Base-by-base conservation (phyloP, 1,140 invertebrate genomes). In the Atopsyche davidsoni region DNA sequence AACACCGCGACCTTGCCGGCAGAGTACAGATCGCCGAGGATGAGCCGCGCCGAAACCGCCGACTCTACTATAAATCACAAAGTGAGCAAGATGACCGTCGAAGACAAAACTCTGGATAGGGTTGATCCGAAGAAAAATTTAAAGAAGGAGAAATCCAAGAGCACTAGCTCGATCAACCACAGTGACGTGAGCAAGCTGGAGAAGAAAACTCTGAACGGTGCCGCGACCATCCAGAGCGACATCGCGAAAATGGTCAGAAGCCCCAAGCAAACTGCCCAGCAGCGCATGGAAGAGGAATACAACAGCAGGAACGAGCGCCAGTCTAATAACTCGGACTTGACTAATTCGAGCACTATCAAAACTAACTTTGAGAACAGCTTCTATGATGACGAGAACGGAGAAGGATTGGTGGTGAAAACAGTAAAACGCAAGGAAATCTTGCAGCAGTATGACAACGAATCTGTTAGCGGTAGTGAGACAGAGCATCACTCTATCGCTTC, bases 361-460 rank as follows among this genome's bases (percentile, higher is more conserved):
- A 70, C 69, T 1, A 76, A 75, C 35, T 75, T 73, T 58, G 74
- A 75, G 56, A 78, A 78, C 53, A 77, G 78, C 62, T 79, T 79
- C 59, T 78, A 78, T 45, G 77, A 79, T 53, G 77, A 79, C 62
- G 75, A 78, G 60, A 72, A 66, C 57, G 76, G 73, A 16, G 71
- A 79, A 57, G 80, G 79, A 2, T 68, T 80, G 53, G 75, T 82
- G 2, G 76, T 82, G 69, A 79, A 79, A 68, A 81, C 81, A 11
- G 79, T 82, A 1, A 82, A 82, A 57, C 68, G 80, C 22, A 78
- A 80, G 64, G 80, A 82, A 60, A 83, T 82, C 60, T 66, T 83
- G 17, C 80, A 82, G 60, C 79, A 80, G 65, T 82, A 83, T 64
- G 79, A 79, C 47, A 81, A 78, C 53, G 76, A 78, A 49, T 75